Conservation (phyloP, 2,113 vertebrate species). For the Gopherus evgoodei region DNA sequence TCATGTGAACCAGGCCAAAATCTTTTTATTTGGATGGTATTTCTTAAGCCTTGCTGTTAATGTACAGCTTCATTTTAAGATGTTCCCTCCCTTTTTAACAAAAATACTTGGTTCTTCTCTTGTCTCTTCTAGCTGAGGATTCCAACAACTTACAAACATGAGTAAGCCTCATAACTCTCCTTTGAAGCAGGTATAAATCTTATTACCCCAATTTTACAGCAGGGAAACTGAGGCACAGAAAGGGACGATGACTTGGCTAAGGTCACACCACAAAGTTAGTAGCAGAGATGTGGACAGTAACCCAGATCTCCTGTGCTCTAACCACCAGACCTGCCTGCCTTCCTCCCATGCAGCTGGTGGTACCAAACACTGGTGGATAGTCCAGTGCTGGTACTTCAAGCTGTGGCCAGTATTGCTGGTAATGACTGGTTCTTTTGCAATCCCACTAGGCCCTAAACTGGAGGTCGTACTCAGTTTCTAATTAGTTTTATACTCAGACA, state of each 20-base stretch:
- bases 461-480: background rate
- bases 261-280: background rate
- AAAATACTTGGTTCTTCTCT: background rate
- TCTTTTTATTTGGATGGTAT: background rate
- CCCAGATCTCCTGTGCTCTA: too few species aligned
- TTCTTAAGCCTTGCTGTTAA: background rate
- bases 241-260: background rate
- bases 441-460: background rate
- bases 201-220: background rate
- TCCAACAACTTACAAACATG: background rate
- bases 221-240: background rate
- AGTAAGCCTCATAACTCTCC: background rate
- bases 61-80: background rate
- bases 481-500: background rate
- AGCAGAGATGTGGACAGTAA: too few species aligned
- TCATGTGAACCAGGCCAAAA: background rate
- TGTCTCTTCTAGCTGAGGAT: background rate
- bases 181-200: background rate
- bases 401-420: background rate
- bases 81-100: background rate
- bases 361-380: too few species aligned
- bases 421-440: background rate
- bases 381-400: too few species aligned
- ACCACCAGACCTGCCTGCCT: too few species aligned
- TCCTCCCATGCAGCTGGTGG: too few species aligned